phyloP scores from a whole-genome alignment of 2,797 vertebrate genomes.

The Pyrocephalus nanus region DNA sequence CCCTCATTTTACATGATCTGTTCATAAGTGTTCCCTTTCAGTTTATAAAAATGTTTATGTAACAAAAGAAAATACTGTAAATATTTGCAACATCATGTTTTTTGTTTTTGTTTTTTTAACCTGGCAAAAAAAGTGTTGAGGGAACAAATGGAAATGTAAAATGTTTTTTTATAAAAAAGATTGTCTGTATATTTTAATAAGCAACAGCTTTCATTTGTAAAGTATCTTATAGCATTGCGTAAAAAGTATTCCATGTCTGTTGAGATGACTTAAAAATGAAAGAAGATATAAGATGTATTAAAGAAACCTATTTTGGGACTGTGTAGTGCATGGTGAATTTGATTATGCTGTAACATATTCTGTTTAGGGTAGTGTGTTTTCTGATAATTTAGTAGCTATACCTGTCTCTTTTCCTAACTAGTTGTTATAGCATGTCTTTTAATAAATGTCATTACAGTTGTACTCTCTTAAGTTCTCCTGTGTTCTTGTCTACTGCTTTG shows the following conservation, averaged over 20 bases:
- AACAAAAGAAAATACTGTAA: conserved; percentile 81
- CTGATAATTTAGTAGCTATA: conserved; percentile 75
- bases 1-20: conserved; percentile 60
- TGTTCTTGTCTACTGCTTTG: conserved; percentile 78
- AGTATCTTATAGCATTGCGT: conserved; percentile 77
- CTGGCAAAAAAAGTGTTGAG: conserved; percentile 73
- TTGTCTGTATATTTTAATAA: conserved; percentile 82
- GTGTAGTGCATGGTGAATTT: conserved; percentile 81
- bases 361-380: conserved; percentile 76
- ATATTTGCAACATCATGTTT: conserved; percentile 76
- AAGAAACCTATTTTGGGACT: conserved; percentile 86
- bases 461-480: conserved; percentile 78
- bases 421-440: conserved; percentile 84
- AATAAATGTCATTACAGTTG: conserved; percentile 86
- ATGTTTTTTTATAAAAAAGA: conserved; percentile 78
- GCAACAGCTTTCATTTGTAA: conserved; percentile 83
- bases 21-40: conserved; percentile 68
- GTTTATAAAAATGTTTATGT: conserved; percentile 76
- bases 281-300: conserved; percentile 82
- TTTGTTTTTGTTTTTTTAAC: conserved; percentile 67
- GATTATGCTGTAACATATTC: conserved; percentile 76
- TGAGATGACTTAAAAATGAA: conserved; percentile 81
- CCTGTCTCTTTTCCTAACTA: conserved; percentile 78
- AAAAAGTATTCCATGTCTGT: conserved; percentile 77
- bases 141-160: conserved; percentile 81